These are phyloP conservation scores for Palythoa grandiflora DNA, from an alignment of 92 coral and sea anemone genomes.

Conservation along the genomic window DNA sequence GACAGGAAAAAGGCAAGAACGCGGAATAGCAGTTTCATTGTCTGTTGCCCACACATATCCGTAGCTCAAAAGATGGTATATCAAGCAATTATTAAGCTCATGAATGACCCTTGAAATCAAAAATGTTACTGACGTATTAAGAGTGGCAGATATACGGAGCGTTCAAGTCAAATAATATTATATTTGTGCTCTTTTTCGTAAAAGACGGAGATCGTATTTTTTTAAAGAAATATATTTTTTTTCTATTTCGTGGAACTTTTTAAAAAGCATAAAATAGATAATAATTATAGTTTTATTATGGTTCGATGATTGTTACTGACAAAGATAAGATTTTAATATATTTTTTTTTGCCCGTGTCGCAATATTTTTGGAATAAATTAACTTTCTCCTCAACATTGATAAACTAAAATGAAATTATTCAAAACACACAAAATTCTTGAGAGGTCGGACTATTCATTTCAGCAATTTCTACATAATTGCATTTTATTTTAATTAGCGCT, in stretches of 20 bases:
- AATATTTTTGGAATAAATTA: neutral
- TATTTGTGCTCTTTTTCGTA: neutral
- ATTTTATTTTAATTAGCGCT: neutral
- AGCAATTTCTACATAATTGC: neutral
- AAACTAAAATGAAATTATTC: neutral
- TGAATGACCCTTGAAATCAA: neutral
- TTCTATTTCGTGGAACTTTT: neutral
- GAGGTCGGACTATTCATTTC: neutral
- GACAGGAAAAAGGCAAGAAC: neutral
- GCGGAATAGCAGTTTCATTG: neutral
- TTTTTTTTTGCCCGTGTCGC: neutral
- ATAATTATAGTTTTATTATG: neutral
- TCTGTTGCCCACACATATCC: neutral
- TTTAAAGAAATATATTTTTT: neutral
- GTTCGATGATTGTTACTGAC: neutral
- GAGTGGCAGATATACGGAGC: neutral
- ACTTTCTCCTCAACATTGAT: neutral
- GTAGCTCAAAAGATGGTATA: neutral
- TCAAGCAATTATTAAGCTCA: neutral
- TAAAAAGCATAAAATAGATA: neutral
- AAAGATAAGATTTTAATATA: neutral
- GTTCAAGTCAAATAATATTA: neutral
- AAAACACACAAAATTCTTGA: neutral
- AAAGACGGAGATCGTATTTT: neutral
- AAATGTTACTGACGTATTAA: neutral